Percentiles rank a stretch among this genome's conserved stretches.
phyloP scores from a whole-genome alignment of 2,797 vertebrate genomes.

The Apogon hyalosoma region DNA sequence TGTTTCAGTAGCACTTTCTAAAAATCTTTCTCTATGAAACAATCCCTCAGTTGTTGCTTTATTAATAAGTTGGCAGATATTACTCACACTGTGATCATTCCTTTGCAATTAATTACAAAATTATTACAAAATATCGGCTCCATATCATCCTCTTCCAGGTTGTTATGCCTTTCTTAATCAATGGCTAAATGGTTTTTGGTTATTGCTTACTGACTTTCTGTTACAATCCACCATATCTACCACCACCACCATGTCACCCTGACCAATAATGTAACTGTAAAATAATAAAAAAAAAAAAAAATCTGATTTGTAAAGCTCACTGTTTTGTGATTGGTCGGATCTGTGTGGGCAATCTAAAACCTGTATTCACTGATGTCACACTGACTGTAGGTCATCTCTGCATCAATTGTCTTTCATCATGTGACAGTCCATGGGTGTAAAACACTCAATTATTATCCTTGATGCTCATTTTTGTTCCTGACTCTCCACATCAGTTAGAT shows the following conservation, averaged over 20 bases:
- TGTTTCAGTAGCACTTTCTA: too few species aligned
- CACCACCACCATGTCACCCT: too few species aligned
- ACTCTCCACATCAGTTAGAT: slow-evolving; percentile 57
- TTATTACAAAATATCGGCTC: too few species aligned
- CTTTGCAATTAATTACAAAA: too few species aligned
- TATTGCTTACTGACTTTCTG: too few species aligned
- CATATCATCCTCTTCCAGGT: too few species aligned
- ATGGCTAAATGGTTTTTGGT: too few species aligned
- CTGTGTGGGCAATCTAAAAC: slow-evolving; percentile 31
- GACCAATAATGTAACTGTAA: background rate
- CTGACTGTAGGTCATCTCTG: slow-evolving; percentile 34
- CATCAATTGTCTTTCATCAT: slow-evolving; percentile 57
- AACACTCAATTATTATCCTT: slow-evolving; percentile 61
- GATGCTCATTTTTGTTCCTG: slow-evolving; percentile 50
- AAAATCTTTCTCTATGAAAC: too few species aligned
- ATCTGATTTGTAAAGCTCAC: slow-evolving; percentile 6
- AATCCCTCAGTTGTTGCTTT: too few species aligned
- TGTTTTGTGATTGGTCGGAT: slow-evolving; percentile 16
- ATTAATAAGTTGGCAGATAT: too few species aligned
- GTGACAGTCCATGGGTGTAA: slow-evolving; percentile 44
- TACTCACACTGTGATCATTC: too few species aligned
- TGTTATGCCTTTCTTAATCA: too few species aligned
- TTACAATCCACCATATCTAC: background rate
- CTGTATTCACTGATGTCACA: slow-evolving; percentile 39
- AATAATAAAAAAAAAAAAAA: background rate